Evolutionary conservation across 2,888 invertebrate species (phyloP).

Genomic region (Petrolisthes manimaculis): DNA sequence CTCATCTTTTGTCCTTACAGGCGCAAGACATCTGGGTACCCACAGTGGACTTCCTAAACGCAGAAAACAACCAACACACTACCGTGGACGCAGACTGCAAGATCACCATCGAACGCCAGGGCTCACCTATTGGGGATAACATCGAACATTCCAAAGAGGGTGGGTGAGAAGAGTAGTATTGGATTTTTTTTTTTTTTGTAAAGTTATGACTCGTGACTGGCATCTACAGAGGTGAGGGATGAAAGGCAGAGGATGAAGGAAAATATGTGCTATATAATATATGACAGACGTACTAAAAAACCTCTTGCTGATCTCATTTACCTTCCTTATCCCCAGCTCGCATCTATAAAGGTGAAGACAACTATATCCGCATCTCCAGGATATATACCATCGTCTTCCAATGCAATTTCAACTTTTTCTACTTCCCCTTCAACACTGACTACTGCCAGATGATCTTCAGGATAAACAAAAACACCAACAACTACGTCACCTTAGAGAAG

Average conservation of each 20-base stretch:
- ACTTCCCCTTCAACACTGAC: slow-evolving; percentile 64
- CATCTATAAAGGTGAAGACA: slow-evolving; percentile 45
- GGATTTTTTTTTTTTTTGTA: no score
- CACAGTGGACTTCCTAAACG: slow-evolving; percentile 56
- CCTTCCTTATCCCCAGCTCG: slow-evolving; percentile 24
- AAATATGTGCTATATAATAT: background rate
- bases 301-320: no score
- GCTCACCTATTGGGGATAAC: slow-evolving; percentile 35
- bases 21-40: slow-evolving; percentile 58
- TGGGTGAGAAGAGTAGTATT: slow-evolving; percentile 26
- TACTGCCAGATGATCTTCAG: slow-evolving; percentile 61
- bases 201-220: background rate
- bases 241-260: no score
- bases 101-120: slow-evolving; percentile 53
- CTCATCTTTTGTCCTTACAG: background rate
- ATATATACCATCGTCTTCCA: slow-evolving; percentile 58
- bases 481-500: slow-evolving; percentile 48
- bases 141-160: slow-evolving; percentile 58
- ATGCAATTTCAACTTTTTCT: slow-evolving; percentile 61
- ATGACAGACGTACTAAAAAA: background rate
- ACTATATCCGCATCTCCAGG: slow-evolving; percentile 54
- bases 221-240: no score
- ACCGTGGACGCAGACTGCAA: slow-evolving; percentile 52
- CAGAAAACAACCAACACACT: slow-evolving; percentile 57
- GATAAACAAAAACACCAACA: slow-evolving; percentile 57